Conservation (phyloP, 1,140 invertebrate genomes). For the Ooceraea biroi region DNA sequence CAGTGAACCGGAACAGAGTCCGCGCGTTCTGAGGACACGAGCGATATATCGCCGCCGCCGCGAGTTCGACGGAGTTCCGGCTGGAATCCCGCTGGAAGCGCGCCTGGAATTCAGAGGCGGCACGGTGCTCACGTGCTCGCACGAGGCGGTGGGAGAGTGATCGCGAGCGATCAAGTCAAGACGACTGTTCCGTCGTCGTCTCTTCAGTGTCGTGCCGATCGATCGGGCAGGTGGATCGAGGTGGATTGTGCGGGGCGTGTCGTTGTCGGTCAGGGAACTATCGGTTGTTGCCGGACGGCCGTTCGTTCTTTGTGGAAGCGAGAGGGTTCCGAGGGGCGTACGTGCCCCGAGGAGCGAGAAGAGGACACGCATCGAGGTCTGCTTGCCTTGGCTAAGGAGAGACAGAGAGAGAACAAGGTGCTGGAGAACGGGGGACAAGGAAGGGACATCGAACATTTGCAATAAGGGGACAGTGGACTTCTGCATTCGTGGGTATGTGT, state of each 20-base stretch:
- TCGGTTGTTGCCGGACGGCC: slow-evolving; percentile 15
- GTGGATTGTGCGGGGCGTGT: slow-evolving; percentile 54
- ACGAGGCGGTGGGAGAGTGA: slow-evolving; percentile 37
- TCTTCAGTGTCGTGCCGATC: slow-evolving; percentile 64
- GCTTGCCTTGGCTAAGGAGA: slow-evolving; percentile 17
- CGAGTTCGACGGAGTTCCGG: slow-evolving; percentile 18
- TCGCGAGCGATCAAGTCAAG: slow-evolving; percentile 56
- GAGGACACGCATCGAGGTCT: neutral
- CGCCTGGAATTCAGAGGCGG: slow-evolving; percentile 47
- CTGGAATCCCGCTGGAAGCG: slow-evolving; percentile 43
- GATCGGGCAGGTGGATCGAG: slow-evolving; percentile 69
- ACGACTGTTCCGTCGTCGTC: slow-evolving; percentile 6
- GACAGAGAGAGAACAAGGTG: slow-evolving; percentile 31
- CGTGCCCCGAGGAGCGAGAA: neutral
- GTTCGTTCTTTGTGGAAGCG: slow-evolving; percentile 19
- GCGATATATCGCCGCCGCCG: slow-evolving; percentile 21
- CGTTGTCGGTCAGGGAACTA: slow-evolving; percentile 24
- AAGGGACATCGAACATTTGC: slow-evolving; percentile 36
- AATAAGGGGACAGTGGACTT: slow-evolving; percentile 55
- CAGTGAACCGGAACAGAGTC: slow-evolving; percentile 1
- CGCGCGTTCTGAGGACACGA: slow-evolving; percentile 17
- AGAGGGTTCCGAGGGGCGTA: slow-evolving; percentile 29
- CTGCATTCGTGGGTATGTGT: slow-evolving; percentile 45
- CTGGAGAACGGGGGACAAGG: slow-evolving; percentile 26
- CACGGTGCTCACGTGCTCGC: slow-evolving; percentile 47